phyloP scores from a whole-genome alignment of 2,888 invertebrate species.

The Dysmachus trigonus region DNA sequence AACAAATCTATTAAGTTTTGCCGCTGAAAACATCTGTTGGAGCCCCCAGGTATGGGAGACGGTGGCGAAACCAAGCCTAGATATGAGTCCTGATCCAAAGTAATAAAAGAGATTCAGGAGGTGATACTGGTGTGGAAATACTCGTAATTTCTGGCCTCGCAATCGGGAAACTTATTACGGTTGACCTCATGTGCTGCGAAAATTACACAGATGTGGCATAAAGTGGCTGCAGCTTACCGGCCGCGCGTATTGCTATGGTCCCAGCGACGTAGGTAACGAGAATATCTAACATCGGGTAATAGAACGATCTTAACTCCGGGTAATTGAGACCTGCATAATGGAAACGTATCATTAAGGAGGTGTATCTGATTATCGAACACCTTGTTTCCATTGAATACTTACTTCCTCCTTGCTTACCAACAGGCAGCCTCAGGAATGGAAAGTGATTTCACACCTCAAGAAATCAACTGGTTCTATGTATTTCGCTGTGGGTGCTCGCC shows the following conservation, averaged over 20 bases:
- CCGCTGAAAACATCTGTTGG: conserved; percentile 5
- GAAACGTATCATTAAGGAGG: conserved; percentile 18
- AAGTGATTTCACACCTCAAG: conserved; percentile 20
- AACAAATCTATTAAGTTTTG: neutral
- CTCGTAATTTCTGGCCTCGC: conserved; percentile 28
- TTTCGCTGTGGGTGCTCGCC: neutral
- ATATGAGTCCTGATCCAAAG: conserved; percentile 33
- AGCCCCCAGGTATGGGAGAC: neutral
- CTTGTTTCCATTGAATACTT: conserved; percentile 15
- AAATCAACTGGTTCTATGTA: neutral
- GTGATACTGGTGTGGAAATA: conserved; percentile 39
- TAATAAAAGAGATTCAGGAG: conserved; percentile 40
- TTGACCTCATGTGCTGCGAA: conserved; percentile 12
- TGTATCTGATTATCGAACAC: conserved; percentile 26
- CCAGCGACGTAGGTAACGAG: neutral
- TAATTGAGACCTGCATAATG: conserved; percentile 20
- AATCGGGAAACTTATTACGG: conserved; percentile 10
- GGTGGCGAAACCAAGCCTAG: conserved; percentile 20
- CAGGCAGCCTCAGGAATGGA: neutral
- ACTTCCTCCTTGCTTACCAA: neutral
- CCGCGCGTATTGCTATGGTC: neutral
- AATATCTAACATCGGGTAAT: conserved; percentile 14
- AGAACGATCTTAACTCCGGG: conserved; percentile 22
- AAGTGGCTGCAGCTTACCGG: neutral
- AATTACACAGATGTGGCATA: conserved; percentile 15